Evolutionary conservation across 2,797 vertebrate genomes (phyloP), one percentile per base, ranked within the genome.

Genomic region (Zenarchopterus dispar): DNA sequence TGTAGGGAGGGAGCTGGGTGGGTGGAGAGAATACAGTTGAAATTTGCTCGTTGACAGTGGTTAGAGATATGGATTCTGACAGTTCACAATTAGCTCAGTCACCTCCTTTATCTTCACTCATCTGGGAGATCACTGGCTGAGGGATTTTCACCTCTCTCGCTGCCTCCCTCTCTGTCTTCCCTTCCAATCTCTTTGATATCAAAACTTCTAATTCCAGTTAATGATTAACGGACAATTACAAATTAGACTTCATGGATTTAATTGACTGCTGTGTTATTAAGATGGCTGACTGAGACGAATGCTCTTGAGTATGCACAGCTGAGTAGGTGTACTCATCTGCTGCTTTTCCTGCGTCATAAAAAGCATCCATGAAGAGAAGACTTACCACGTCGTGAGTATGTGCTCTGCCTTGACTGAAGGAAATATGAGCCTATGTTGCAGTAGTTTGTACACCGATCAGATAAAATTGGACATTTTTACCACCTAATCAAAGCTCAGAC

Each of bases 41-140:
- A 84, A 91, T 89, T 67, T 88, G 87, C 82, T 88, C 81, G 78
- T 86, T 88, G 89, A 88, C 87, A 86, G 79, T 86, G 62, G 45
- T 84, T 87, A 73, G 77, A 86, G 75, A 86, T 86, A 87, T 90
- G 75, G 70, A 86, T 80, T 79, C 74, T 90, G 89, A 89, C 89
- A 85, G 84, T 77, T 60, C 68, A 86, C 88, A 89, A 90, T 91
- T 91, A 91, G 75, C 78, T 85, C 80, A 78, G 87, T 89, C 88
- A 86, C 77, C 83, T 87, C 82, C 86, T 91, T 89, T 88, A 88
- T 88, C 81, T 81, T 84, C 84, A 78, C 84, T 87, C 74, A 69
- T 80, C 70, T 81, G 55, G 56, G 52, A 52, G 41, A 52, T 19
- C 42, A 52, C 66, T 47, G 55, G 73, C 65, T 78, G 52, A 57